phyloP scores from a whole-genome alignment of 2,113 vertebrate species.

The Rostratula benghalensis region DNA sequence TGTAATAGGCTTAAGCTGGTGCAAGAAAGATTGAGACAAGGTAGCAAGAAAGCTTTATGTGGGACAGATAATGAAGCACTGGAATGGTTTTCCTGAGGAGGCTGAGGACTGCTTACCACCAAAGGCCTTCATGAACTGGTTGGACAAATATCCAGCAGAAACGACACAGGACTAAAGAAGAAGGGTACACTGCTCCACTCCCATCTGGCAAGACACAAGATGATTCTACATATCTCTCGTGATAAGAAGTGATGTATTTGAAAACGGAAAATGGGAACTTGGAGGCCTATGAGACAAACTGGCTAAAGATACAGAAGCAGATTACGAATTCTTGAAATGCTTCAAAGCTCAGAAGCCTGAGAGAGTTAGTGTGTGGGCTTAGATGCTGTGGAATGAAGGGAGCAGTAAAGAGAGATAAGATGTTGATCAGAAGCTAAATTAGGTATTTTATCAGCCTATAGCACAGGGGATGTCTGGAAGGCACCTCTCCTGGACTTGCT shows the following conservation, averaged over 20 bases:
- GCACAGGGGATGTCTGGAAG: background rate
- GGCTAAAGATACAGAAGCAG: slow-evolving; percentile 20
- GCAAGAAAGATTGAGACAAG: background rate
- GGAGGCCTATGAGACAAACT: background rate
- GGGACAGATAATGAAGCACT: background rate
- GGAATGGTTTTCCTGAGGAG: background rate
- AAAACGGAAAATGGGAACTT: background rate
- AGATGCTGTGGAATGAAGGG: background rate
- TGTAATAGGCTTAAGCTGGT: background rate
- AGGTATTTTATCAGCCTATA: slow-evolving; percentile 8
- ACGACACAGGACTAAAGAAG: background rate
- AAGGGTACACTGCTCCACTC: background rate
- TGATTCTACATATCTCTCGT: background rate
- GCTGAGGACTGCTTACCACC: background rate
- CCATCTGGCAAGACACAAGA: background rate
- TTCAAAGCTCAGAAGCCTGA: slow-evolving; percentile 20
- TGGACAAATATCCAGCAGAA: background rate
- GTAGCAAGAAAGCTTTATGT: background rate
- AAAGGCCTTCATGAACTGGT: background rate
- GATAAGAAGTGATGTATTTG: background rate
- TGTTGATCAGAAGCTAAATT: background rate
- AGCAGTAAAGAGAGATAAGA: slow-evolving; percentile 6
- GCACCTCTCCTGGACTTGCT: background rate
- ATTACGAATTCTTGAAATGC: slow-evolving; percentile 47
- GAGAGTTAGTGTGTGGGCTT: slow-evolving; percentile 20